Evolutionary conservation across 2,113 vertebrate genomes (phyloP), one percentile per base, ranked within the genome.

Genomic region (Pandion haliaetus): DNA sequence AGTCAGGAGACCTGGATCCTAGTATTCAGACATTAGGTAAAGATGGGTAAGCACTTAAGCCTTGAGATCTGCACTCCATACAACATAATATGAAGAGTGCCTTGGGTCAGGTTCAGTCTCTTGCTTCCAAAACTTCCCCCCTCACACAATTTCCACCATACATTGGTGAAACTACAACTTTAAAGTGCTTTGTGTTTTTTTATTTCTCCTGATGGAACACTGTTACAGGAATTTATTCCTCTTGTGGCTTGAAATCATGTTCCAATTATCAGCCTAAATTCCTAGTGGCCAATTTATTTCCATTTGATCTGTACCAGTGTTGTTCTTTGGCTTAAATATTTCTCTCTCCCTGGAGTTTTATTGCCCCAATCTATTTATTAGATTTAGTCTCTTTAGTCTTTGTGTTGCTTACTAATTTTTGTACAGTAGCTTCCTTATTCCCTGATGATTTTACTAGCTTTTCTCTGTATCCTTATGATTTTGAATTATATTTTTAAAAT

Each of bases 221-320:
- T 55, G 34, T 72, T 95, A 72, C 13, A 80, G 40, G 19, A 95
- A 66, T 77, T 88, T 92, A 88, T 80, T 86, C 50, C 91, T 88
- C 71, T 54, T 73, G 58, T 73, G 80, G 14, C 55, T 86, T 90
- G 85, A 95, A 93, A 92, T 92, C 74, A 81, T 52, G 20, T 82
- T 95, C 67, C 59, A 96, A 45, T 91, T 95, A 95, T 82, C 50
- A 89, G 57, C 34, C 67, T 81, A 81, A 92, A 92, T 94, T 88
- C 70, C 81, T 93, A 47, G 79, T 55, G 44, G 77, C 65, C 11
- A 87, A 42, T 74, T 96, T 92, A 87, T 87, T 96, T 73, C 77
- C 70, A 72, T 93, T 86, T 95, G 88, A 78, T 79, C 58, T 55
- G 26, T 88, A 74, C 44, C 52, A 78, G 1, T 50, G 59, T 42